These are phyloP conservation scores for Pelagia noctiluca DNA, from an alignment of 30 jellyfish, hydroid and myxozoan genomes.

Conservation along the genomic window DNA sequence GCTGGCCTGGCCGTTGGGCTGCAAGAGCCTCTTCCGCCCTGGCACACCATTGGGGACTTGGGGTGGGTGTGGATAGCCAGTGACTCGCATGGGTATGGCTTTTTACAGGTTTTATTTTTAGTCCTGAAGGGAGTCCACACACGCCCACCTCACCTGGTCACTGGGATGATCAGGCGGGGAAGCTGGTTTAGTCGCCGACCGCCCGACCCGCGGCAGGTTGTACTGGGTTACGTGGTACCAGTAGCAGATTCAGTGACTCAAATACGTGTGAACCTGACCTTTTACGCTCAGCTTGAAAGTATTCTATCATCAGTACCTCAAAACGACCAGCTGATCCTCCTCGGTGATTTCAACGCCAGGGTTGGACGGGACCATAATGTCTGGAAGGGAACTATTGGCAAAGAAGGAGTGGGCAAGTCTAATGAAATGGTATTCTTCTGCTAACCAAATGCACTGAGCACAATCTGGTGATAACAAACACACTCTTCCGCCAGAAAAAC, in stretches of 20 bases:
- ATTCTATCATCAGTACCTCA: neutral
- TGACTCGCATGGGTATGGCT: slow-evolving; percentile 1
- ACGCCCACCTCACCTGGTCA: slow-evolving; percentile 3
- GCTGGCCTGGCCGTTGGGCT: no score
- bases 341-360: slow-evolving; percentile 18
- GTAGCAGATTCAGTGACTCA: neutral
- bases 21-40: no score
- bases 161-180: neutral
- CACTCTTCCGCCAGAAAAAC: neutral
- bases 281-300: neutral
- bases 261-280: neutral
- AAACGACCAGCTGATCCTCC: slow-evolving; percentile 17
- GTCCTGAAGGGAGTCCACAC: slow-evolving; percentile 1
- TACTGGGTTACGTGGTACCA: slow-evolving; percentile 5
- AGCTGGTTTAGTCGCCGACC: neutral
- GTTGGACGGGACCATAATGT: slow-evolving; percentile 9
- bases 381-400: slow-evolving; percentile 15
- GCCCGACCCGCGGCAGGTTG: slow-evolving; percentile 7
- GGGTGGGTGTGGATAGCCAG: neutral
- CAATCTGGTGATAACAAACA: slow-evolving; percentile 1
- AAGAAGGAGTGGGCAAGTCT: slow-evolving; percentile 15
- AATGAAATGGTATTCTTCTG: slow-evolving; percentile 5
- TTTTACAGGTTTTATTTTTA: neutral
- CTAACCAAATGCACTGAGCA: neutral
- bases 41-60: no score